Conservation (phyloP, 2,113 vertebrate genomes). For the Oncorhynchus nerka region DNA sequence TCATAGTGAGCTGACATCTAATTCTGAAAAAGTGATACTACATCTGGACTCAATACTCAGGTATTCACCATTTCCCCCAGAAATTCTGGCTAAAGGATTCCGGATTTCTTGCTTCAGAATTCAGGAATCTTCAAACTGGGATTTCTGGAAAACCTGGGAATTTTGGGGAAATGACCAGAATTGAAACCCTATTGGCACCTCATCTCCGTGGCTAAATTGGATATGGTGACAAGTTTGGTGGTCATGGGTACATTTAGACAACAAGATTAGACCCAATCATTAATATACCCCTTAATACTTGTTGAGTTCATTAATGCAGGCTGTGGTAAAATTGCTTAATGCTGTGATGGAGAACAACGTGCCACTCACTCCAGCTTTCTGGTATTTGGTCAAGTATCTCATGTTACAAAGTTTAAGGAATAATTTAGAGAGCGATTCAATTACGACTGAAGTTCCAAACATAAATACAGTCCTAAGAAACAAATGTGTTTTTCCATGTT, state of each 20-base stretch:
- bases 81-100: too few relatives aligned
- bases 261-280: neutral
- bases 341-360: neutral
- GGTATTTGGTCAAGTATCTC: neutral
- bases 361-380: neutral
- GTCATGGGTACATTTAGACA: neutral
- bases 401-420: neutral
- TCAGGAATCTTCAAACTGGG: too few relatives aligned
- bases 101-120: neutral
- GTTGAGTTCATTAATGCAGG: neutral
- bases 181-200: neutral
- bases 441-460: neutral
- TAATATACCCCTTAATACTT: neutral
- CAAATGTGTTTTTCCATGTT: neutral
- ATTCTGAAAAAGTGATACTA: neutral
- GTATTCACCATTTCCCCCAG: too few relatives aligned
- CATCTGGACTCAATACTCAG: neutral
- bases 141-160: too few relatives aligned
- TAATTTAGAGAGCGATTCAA: neutral
- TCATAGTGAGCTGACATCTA: neutral
- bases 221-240: neutral
- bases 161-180: too few relatives aligned
- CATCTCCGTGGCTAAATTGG: neutral
- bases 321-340: neutral
- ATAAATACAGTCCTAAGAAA: neutral